phyloP scores from a whole-genome alignment of 2,797 vertebrate species.

The Astyanax mexicanus region DNA sequence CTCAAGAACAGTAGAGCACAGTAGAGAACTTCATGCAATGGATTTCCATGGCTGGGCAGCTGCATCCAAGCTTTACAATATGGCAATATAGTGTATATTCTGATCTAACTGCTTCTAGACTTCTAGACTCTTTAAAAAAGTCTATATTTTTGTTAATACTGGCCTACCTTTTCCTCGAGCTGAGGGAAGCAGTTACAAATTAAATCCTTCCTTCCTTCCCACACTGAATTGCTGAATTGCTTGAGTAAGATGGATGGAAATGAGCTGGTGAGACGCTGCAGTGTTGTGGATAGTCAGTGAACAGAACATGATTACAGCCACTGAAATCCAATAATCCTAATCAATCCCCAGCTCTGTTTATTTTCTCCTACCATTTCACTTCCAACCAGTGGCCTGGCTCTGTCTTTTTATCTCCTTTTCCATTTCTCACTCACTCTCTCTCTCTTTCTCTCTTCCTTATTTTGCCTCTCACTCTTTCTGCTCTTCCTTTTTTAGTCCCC shows the following conservation, averaged over 20 bases:
- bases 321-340: slow-evolving; percentile 59
- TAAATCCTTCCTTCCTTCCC: slow-evolving; percentile 20
- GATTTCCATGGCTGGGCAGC: too few relatives aligned
- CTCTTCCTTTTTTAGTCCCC: too few relatives aligned
- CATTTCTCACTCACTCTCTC: not conserved
- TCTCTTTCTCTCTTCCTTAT: not conserved
- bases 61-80: too few relatives aligned
- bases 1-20: too few relatives aligned
- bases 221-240: slow-evolving; percentile 33
- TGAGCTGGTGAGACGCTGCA: slow-evolving; percentile 20
- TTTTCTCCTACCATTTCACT: slow-evolving; percentile 37
- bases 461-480: not conserved
- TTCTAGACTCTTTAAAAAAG: not conserved
- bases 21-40: too few relatives aligned
- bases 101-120: too few relatives aligned
- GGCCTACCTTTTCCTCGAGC: not conserved
- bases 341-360: slow-evolving; percentile 49
- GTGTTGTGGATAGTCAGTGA: slow-evolving; percentile 29
- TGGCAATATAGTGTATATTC: too few relatives aligned
- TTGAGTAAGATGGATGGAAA: slow-evolving; percentile 46
- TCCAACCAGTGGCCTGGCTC: slow-evolving; percentile 24
- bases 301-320: slow-evolving; percentile 53
- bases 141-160: not conserved
- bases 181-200: slow-evolving; percentile 28
- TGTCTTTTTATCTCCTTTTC: slow-evolving; percentile 33